Evolutionary conservation across 1,140 invertebrate species (phyloP).

Genomic region (Zophobas atratus): DNA sequence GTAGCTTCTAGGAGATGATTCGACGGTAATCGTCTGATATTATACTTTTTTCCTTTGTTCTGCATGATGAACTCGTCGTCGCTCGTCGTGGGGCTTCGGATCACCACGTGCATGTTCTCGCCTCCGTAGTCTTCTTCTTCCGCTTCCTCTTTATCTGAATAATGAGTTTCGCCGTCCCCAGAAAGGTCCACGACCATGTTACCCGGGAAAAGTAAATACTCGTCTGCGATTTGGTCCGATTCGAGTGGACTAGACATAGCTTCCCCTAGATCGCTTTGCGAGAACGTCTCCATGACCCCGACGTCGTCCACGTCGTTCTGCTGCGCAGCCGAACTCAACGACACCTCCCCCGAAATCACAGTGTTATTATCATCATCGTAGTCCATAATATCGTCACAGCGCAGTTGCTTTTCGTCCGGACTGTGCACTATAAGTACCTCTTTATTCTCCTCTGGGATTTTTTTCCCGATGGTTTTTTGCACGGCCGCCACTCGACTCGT

Average conservation of each 20-base stretch:
- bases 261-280: constrained; percentile 70
- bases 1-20: constrained; percentile 69
- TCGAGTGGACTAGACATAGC: constrained; percentile 74
- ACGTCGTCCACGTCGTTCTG: constrained; percentile 72
- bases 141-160: constrained; percentile 71
- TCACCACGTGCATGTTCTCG: constrained; percentile 65
- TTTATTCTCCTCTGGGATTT: constrained; percentile 55
- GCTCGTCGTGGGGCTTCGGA: constrained; percentile 66
- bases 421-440: constrained; percentile 64
- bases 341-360: constrained; percentile 74
- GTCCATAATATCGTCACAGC: constrained; percentile 71
- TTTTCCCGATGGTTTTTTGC: constrained; percentile 60
- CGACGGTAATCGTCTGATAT: constrained; percentile 61
- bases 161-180: constrained; percentile 73
- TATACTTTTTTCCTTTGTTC: constrained; percentile 62
- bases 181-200: constrained; percentile 75
- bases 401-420: constrained; percentile 65
- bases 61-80: constrained; percentile 65
- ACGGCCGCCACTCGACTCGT: constrained; percentile 53
- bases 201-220: constrained; percentile 76
- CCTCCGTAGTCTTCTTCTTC: constrained; percentile 69
- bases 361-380: constrained; percentile 75
- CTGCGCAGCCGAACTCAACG: constrained; percentile 73
- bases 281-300: constrained; percentile 74
- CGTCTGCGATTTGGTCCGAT: constrained; percentile 72